These are phyloP conservation scores for Folsomia candida DNA, from an alignment of 2,888 invertebrate species.

Conservation along the genomic window DNA sequence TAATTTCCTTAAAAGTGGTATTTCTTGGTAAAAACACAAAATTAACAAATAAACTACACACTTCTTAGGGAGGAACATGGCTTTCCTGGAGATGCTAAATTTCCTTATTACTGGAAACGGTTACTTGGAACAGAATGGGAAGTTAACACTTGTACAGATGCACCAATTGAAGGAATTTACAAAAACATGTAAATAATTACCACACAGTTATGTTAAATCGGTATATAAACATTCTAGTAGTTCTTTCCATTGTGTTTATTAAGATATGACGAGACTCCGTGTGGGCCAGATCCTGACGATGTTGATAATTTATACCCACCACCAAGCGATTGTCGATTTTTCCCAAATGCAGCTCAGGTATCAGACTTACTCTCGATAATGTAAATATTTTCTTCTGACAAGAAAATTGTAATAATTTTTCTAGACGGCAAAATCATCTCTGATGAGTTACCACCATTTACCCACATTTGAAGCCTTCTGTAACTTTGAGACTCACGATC, in stretches of 20 bases:
- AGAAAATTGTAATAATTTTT: not conserved
- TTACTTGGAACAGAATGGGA: slow-evolving; percentile 23
- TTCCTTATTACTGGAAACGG: slow-evolving; percentile 39
- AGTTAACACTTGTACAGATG: slow-evolving; percentile 40
- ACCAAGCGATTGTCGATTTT: slow-evolving; percentile 36
- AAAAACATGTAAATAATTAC: slow-evolving; percentile 31
- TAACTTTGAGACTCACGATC: slow-evolving; percentile 30
- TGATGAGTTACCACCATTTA: slow-evolving; percentile 36
- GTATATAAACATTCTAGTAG: too few species aligned
- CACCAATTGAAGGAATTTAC: slow-evolving; percentile 30
- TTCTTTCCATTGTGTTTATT: too few species aligned
- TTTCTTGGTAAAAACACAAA: too few species aligned
- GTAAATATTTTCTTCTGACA: not conserved
- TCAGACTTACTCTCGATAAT: not conserved
- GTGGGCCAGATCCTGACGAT: slow-evolving; percentile 17
- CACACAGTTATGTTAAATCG: too few species aligned
- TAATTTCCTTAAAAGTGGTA: not conserved
- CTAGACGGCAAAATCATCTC: slow-evolving; percentile 31
- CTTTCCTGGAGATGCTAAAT: slow-evolving; percentile 26
- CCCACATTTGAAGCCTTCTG: slow-evolving; percentile 32
- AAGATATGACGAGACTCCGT: not conserved
- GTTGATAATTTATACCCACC: slow-evolving; percentile 10
- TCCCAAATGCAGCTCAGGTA: slow-evolving; percentile 17
- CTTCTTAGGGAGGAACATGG: slow-evolving; percentile 41
- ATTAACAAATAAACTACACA: too few species aligned